Evolutionary conservation across 2,113 vertebrate genomes (phyloP).

Genomic region (Odocoileus hemionus): DNA sequence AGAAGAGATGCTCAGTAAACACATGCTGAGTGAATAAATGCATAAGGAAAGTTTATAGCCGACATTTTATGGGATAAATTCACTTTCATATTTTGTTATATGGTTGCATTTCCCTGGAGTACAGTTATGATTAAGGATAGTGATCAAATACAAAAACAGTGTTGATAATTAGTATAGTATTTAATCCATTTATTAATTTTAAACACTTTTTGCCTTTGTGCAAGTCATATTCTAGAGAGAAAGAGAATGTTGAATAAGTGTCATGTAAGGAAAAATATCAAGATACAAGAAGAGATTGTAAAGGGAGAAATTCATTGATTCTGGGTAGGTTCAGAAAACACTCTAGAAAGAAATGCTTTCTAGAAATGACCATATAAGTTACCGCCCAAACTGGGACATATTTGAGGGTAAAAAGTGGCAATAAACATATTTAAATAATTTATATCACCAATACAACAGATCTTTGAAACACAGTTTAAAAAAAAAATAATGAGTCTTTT

Average conservation of each 20-base stretch:
- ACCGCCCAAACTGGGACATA: not conserved
- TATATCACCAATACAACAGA: not conserved
- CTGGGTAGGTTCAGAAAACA: not conserved
- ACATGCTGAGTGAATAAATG: not conserved
- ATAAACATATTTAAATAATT: not conserved
- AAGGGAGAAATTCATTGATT: not conserved
- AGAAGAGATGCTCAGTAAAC: not conserved
- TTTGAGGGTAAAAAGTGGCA: not conserved
- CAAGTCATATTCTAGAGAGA: not conserved
- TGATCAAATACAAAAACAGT: not conserved
- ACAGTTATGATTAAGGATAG: not conserved
- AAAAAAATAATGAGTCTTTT: not conserved
- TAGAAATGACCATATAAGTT: not conserved
- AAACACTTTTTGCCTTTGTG: not conserved
- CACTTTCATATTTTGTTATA: not conserved
- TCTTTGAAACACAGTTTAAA: not conserved
- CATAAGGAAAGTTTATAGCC: not conserved
- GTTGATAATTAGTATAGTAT: not conserved
- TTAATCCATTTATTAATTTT: conserved; percentile 5
- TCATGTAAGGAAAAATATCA: not conserved
- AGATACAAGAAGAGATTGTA: not conserved
- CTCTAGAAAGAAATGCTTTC: not conserved
- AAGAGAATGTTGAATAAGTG: not conserved
- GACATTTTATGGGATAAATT: not conserved
- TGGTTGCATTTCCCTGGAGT: not conserved